These are phyloP conservation scores for Mus pahari DNA, from an alignment of 2,113 vertebrate genomes.

Conservation along the genomic window DNA sequence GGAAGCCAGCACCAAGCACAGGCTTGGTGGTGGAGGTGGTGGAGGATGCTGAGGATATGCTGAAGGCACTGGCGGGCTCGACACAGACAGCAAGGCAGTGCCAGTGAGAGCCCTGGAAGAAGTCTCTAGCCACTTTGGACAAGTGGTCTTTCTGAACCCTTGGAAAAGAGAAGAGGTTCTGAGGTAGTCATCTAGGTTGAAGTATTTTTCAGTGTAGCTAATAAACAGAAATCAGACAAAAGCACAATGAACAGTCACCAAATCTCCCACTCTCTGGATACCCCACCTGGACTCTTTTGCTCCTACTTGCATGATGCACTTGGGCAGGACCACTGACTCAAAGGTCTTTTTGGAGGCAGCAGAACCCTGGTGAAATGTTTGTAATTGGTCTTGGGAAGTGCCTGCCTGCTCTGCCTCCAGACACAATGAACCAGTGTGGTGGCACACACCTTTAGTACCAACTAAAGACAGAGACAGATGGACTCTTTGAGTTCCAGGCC, in stretches of 20 bases:
- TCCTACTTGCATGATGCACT: not conserved
- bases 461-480: not conserved
- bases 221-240: not conserved
- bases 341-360: conserved; percentile 38
- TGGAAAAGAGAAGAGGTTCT: not conserved
- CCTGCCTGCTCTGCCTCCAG: conserved; percentile 66
- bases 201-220: not conserved
- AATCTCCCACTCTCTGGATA: not conserved
- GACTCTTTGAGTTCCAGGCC: not conserved
- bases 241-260: not conserved
- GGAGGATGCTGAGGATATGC: not conserved
- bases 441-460: not conserved
- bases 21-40: too few species aligned
- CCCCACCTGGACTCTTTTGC: not conserved
- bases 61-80: not conserved
- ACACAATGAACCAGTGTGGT: not conserved
- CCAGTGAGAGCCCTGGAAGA: not conserved
- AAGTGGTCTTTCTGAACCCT: not conserved
- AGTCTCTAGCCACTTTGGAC: not conserved
- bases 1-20: not conserved
- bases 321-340: conserved; percentile 39
- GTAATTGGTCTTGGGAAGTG: not conserved
- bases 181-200: conserved; percentile 2
- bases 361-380: conserved; percentile 24
- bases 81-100: not conserved